Conservation (phyloP, 1,140 invertebrate genomes). For the Formica exsecta region DNA sequence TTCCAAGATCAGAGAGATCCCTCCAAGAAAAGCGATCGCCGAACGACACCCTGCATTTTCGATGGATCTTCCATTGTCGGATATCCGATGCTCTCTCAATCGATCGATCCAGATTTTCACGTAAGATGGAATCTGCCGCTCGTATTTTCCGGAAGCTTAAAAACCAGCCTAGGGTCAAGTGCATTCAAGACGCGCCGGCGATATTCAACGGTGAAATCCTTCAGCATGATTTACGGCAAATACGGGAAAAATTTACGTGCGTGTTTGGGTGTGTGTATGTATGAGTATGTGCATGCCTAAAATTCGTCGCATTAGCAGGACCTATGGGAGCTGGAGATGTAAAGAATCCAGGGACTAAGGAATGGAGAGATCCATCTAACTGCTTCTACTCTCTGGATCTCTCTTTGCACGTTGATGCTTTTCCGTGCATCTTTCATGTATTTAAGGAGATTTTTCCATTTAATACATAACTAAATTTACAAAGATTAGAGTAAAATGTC, state of each 20-base stretch:
- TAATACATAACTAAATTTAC: not conserved
- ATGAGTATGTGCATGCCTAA: not conserved
- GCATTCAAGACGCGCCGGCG: not conserved
- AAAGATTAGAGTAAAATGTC: not conserved
- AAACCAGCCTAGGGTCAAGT: conserved; percentile 39
- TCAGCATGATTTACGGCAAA: conserved; percentile 33
- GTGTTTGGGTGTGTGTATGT: not conserved
- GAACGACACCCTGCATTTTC: conserved; percentile 38
- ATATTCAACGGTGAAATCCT: conserved; percentile 40
- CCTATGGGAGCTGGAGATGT: conserved; percentile 1
- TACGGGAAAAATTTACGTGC: not conserved
- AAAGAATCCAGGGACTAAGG: conserved; percentile 8
- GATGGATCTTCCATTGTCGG: conserved; percentile 29
- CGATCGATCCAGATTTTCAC: not conserved
- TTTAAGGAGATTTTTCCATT: not conserved
- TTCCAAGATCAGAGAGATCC: conserved; percentile 6
- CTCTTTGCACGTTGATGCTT: not conserved
- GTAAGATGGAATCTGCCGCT: not conserved
- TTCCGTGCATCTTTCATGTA: too few species aligned
- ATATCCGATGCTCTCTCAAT: not conserved
- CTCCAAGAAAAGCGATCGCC: conserved; percentile 17
- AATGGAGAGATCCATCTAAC: conserved; percentile 33
- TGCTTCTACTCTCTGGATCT: not conserved
- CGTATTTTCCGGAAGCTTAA: conserved; percentile 14
- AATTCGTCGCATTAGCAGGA: conserved; percentile 15